Conservation (phyloP, 1,140 invertebrate species). For the Brachionus plicatilis region DNA sequence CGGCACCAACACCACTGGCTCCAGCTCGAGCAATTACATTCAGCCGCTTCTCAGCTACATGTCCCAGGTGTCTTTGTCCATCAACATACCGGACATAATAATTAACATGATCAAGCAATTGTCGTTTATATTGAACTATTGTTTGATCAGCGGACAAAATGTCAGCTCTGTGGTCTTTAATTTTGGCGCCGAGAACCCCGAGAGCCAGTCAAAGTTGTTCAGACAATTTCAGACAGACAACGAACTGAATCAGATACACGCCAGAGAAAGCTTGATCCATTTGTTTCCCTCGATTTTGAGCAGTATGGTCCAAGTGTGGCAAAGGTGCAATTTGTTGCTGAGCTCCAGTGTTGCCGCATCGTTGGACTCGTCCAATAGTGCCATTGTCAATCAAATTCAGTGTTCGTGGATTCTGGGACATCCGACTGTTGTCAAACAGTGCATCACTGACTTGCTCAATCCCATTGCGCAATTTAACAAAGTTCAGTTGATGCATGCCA, state of each 20-base stretch:
- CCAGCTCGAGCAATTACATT: constrained; percentile 10
- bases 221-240: constrained; percentile 28
- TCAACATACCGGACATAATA: constrained; percentile 23
- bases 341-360: background rate
- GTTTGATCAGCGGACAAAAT: constrained; percentile 1
- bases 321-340: background rate
- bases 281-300: constrained; percentile 18
- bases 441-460: constrained; percentile 20
- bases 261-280: constrained; percentile 27
- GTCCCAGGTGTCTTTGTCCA: background rate
- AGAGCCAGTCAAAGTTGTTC: constrained; percentile 1
- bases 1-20: background rate
- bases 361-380: background rate
- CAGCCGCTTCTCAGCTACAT: constrained; percentile 5
- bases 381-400: background rate
- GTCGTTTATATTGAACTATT: constrained; percentile 21
- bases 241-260: constrained; percentile 18
- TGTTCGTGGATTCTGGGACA: constrained; percentile 3
- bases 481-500: background rate
- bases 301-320: constrained; percentile 36
- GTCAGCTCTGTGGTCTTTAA: background rate
- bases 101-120: constrained; percentile 19
- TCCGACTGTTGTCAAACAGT: constrained; percentile 17
- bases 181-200: background rate
- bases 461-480: constrained; percentile 4